Conservation (phyloP, 2,113 vertebrate species). For the Triplophysa rosa region DNA sequence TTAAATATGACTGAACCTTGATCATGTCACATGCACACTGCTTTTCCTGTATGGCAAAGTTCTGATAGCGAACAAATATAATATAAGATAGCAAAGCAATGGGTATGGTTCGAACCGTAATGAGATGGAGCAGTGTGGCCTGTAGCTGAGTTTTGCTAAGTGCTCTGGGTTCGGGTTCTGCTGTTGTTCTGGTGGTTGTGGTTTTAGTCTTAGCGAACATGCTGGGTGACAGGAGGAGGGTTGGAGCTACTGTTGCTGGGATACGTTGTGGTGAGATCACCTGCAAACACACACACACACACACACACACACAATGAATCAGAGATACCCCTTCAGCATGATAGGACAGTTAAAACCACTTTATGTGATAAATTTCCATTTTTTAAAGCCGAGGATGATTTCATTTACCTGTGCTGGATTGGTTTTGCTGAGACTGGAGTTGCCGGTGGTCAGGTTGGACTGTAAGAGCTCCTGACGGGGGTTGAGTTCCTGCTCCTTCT, state of each 20-base stretch:
- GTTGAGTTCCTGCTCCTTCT: slow-evolving; percentile 88
- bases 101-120: slow-evolving; percentile 76
- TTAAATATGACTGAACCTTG: too few species aligned
- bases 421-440: slow-evolving; percentile 67
- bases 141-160: slow-evolving; percentile 85
- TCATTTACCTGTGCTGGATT: slow-evolving; percentile 15
- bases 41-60: background rate
- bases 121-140: slow-evolving; percentile 82
- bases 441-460: slow-evolving; percentile 54
- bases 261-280: slow-evolving; percentile 75
- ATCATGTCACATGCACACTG: too few species aligned
- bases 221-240: slow-evolving; percentile 84
- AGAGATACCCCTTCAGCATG: background rate
- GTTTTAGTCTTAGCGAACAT: slow-evolving; percentile 78
- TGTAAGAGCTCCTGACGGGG: slow-evolving; percentile 71
- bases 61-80: background rate
- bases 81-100: background rate
- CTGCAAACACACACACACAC: background rate
- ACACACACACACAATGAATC: background rate
- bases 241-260: slow-evolving; percentile 76
- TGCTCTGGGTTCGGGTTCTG: slow-evolving; percentile 56
- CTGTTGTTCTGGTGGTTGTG: slow-evolving; percentile 49
- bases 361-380: too few species aligned
- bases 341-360: too few species aligned
- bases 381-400: too few species aligned